Evolutionary conservation across 2,888 invertebrate genomes (phyloP), one percentile per base, ranked within the genome.

Genomic region (Drosophila helvetica): DNA sequence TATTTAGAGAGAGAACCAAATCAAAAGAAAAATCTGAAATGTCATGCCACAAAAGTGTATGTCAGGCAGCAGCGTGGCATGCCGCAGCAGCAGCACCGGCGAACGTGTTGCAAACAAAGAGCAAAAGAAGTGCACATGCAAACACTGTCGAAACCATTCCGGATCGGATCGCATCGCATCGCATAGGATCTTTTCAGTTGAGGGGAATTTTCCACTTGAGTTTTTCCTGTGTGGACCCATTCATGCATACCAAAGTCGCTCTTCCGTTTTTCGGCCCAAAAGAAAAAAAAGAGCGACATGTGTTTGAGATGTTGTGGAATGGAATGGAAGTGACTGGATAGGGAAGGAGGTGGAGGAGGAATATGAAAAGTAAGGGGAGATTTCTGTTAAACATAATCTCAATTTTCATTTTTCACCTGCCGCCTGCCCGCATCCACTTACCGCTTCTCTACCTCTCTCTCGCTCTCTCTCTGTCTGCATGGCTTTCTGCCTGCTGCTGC

Each of bases 401-500:
- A 76, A 85, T 87, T 84, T 84, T 79, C 77, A 79, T 84, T 85
- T 85, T 87, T 87, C 83, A 84, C 83, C 83, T 84, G 83, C 87
- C 77, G 63, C 69, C 46, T n/a, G 19, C 73, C 73, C 82, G 82
- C 77, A 79, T 79, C 79, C 79, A 81, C 82, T 81, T 81, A 76
- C 52, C 47, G 42, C 33, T 60, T 54, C 22, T 50, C 38, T 10
- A n/a, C n/a, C 19, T 25, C 30, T 48, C 50, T 43, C 27, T 12
- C 19, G 22, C 33, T 48, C 38, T 10, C 3, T 33, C 3, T 10
- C 30, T 30, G 45, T 43, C 30, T 45, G 6, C 2, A 2, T 33
- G 33, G 17, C 17, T 43, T 62, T 55, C 70, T 50, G 48, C 63
- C 33, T 56, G 62, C 43, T 4, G 22, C 42, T 57, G 51, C 60